Conservation (phyloP, 2,888 invertebrate species). For the Cheilosia impressa region DNA sequence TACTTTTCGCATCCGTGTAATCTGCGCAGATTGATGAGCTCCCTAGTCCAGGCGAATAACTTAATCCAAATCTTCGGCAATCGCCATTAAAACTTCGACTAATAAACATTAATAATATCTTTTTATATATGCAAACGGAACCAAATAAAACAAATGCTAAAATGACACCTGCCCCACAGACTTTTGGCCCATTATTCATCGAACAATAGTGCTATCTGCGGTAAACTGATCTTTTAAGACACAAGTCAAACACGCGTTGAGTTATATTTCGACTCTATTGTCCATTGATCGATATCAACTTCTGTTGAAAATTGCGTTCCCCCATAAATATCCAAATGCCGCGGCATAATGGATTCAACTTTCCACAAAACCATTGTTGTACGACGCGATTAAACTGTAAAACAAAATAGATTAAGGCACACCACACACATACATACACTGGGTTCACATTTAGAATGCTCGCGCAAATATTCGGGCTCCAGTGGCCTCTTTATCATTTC, state of each 20-base stretch:
- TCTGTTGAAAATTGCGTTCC: constrained; percentile 1
- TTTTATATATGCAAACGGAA: too few relatives aligned
- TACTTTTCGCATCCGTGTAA: too few relatives aligned
- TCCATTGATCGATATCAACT: constrained; percentile 17
- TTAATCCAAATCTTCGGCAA: too few relatives aligned
- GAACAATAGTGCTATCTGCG: too few relatives aligned
- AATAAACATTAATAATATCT: too few relatives aligned
- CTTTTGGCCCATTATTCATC: too few relatives aligned
- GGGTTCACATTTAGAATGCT: constrained; percentile 29
- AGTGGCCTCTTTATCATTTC: constrained; percentile 17
- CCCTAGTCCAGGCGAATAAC: too few relatives aligned
- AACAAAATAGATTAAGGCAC: constrained; percentile 6
- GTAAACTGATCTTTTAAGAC: too few relatives aligned
- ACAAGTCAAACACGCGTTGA: not conserved
- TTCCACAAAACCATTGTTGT: constrained; percentile 5
- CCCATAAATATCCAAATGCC: not conserved
- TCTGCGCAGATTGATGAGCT: too few relatives aligned
- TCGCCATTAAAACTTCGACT: too few relatives aligned
- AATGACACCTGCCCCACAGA: too few relatives aligned
- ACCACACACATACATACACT: not conserved
- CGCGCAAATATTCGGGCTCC: constrained; percentile 50
- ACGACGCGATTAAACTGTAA: constrained; percentile 40
- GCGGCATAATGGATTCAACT: constrained; percentile 15
- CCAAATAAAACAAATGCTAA: too few relatives aligned
- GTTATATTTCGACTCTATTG: not conserved